Percentiles rank a stretch among this genome's conserved stretches.
Evolutionary conservation across 2,797 vertebrate species (phyloP).

Genomic region (Mormyrus proboscirostris): DNA sequence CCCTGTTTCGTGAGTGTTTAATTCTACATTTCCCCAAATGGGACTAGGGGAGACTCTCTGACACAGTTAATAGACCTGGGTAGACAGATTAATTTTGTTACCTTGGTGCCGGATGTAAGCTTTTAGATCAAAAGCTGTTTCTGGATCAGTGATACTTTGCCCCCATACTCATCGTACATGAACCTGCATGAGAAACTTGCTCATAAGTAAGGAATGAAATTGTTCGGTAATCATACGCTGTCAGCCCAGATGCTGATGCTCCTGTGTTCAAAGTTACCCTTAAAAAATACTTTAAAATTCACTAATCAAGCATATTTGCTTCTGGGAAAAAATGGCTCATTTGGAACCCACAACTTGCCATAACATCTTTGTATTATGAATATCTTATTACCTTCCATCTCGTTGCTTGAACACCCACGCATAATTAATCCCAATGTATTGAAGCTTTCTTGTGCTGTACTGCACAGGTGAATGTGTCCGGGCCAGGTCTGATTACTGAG

Average conservation of each 20-base stretch:
- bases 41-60: neutral
- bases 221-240: neutral
- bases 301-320: neutral
- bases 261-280: neutral
- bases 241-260: neutral
- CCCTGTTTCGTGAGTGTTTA: neutral
- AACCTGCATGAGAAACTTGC: neutral
- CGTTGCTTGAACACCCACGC: neutral
- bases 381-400: slow-evolving; percentile 5
- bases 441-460: neutral
- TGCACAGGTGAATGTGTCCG: neutral
- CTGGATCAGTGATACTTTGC: neutral
- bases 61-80: neutral
- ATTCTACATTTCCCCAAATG: neutral
- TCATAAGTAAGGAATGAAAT: neutral
- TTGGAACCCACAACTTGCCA: neutral
- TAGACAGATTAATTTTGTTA: neutral
- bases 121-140: neutral
- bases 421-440: neutral
- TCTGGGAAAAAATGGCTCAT: neutral
- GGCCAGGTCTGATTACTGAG: neutral
- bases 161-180: neutral
- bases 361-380: neutral
- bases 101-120: neutral
- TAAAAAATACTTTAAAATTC: neutral